phyloP scores from a whole-genome alignment of 2,888 invertebrate species.

The Acleris emargana region DNA sequence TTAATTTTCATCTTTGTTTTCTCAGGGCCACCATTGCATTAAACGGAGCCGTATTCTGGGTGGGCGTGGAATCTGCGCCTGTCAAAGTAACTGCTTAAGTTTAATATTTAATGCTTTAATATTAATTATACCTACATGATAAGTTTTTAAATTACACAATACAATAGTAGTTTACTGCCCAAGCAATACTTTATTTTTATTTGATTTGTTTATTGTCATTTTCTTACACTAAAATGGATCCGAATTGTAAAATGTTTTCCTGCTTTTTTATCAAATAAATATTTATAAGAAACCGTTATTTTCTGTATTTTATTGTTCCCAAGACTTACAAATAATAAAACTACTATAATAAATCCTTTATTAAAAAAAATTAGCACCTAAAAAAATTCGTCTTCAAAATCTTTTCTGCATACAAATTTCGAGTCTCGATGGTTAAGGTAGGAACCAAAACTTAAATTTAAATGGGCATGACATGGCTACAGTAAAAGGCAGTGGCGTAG shows the following conservation, averaged over 20 bases:
- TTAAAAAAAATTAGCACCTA: slow-evolving; percentile 76
- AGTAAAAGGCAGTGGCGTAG: slow-evolving; percentile 4
- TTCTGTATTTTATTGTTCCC: neutral
- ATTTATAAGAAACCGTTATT: neutral
- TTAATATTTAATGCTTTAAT: slow-evolving; percentile 21
- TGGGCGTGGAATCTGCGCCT: slow-evolving; percentile 85
- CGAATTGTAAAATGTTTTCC: neutral
- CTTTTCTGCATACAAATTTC: slow-evolving; percentile 52
- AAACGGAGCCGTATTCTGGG: slow-evolving; percentile 89
- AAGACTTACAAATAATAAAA: slow-evolving; percentile 30
- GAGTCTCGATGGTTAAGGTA: slow-evolving; percentile 50
- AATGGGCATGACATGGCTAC: slow-evolving; percentile 22
- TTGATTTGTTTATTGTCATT: too few species aligned
- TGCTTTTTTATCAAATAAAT: slow-evolving; percentile 12
- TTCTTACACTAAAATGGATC: too few species aligned
- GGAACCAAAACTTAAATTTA: slow-evolving; percentile 45
- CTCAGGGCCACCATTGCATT: slow-evolving; percentile 87
- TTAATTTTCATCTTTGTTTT: slow-evolving; percentile 45
- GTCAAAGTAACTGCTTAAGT: slow-evolving; percentile 75
- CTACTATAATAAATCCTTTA: slow-evolving; percentile 66
- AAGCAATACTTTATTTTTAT: too few species aligned
- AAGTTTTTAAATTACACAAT: neutral
- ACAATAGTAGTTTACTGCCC: neutral
- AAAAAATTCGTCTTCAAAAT: slow-evolving; percentile 70
- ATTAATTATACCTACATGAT: neutral